Conservation (phyloP, 2,113 vertebrate species). For the Dicentrarchus labrax region DNA sequence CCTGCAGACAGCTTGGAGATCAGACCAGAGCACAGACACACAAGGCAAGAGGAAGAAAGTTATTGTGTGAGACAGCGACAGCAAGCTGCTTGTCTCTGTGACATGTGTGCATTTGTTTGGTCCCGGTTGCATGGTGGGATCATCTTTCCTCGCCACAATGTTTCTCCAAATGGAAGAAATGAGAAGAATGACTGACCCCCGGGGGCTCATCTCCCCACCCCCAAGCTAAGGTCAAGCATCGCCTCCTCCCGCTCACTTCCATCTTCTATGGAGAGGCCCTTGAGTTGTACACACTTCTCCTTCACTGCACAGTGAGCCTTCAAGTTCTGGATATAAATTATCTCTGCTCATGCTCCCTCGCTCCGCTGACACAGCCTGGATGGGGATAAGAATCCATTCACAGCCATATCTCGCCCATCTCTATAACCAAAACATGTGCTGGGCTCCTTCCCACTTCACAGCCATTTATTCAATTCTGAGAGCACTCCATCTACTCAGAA, state of each 20-base stretch:
- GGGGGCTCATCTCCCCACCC: neutral
- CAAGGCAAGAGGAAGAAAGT: slow-evolving; percentile 3
- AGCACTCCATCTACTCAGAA: slow-evolving; percentile 20
- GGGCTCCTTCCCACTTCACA: slow-evolving; percentile 43
- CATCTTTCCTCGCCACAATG: slow-evolving; percentile 2
- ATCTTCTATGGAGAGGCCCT: slow-evolving; percentile 7
- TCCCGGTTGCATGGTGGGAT: slow-evolving; percentile 33
- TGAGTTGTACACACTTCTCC: slow-evolving; percentile 30
- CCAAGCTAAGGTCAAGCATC: slow-evolving; percentile 38
- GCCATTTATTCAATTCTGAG: slow-evolving; percentile 41
- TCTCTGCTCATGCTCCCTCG: slow-evolving; percentile 47
- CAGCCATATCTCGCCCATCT: slow-evolving; percentile 34
- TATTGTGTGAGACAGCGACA: neutral
- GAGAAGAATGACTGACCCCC: slow-evolving; percentile 21
- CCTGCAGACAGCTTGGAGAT: neutral
- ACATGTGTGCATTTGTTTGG: slow-evolving; percentile 43
- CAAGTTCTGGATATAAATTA: slow-evolving; percentile 48
- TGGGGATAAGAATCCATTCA: slow-evolving; percentile 35
- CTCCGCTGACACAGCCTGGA: slow-evolving; percentile 31
- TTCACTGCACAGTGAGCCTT: slow-evolving; percentile 40
- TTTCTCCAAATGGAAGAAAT: slow-evolving; percentile 42
- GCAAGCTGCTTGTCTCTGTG: slow-evolving; percentile 27
- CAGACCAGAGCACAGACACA: slow-evolving; percentile 6
- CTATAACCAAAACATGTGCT: slow-evolving; percentile 49
- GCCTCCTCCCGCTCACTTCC: slow-evolving; percentile 10